A percentile compares a stretch with the other conserved stretches of the same genome.
These are phyloP conservation scores for Pseudoips prasinana DNA, from an alignment of 2,888 invertebrate genomes.

Conservation along the genomic window DNA sequence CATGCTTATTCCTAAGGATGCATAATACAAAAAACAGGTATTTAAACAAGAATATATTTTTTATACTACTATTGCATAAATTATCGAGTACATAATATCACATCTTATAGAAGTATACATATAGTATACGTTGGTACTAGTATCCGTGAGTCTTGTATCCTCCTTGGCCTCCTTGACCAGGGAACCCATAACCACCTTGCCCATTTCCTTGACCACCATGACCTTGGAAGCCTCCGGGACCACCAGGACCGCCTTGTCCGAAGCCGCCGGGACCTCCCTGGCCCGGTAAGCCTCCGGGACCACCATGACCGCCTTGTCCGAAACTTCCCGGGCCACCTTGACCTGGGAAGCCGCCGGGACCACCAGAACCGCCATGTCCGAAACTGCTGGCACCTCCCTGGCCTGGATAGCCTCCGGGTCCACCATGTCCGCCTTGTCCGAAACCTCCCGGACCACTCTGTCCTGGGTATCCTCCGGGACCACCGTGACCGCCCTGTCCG, in stretches of 20 bases:
- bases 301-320: neutral
- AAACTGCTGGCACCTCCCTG: constrained; percentile 9
- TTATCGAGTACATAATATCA: too few species aligned
- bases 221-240: constrained; percentile 7
- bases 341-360: constrained; percentile 3
- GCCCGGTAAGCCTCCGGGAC: constrained; percentile 6
- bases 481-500: constrained; percentile 19
- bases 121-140: too few species aligned
- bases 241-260: neutral
- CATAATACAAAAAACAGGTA: too few species aligned
- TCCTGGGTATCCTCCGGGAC: constrained; percentile 14
- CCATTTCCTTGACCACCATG: constrained; percentile 17
- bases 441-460: constrained; percentile 11
- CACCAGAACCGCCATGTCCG: constrained; percentile 4
- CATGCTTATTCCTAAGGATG: too few species aligned
- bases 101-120: too few species aligned
- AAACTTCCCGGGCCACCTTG: constrained; percentile 15
- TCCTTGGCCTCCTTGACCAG: constrained; percentile 4
- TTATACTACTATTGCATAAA: too few species aligned
- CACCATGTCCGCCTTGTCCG: constrained; percentile 4
- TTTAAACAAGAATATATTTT: too few species aligned
- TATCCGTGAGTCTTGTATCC: constrained; percentile 22
- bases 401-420: constrained; percentile 5
- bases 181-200: neutral
- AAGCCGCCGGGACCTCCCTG: constrained; percentile 15